phyloP scores from a whole-genome alignment of 1,140 invertebrate species.

The Chironomus tepperi region DNA sequence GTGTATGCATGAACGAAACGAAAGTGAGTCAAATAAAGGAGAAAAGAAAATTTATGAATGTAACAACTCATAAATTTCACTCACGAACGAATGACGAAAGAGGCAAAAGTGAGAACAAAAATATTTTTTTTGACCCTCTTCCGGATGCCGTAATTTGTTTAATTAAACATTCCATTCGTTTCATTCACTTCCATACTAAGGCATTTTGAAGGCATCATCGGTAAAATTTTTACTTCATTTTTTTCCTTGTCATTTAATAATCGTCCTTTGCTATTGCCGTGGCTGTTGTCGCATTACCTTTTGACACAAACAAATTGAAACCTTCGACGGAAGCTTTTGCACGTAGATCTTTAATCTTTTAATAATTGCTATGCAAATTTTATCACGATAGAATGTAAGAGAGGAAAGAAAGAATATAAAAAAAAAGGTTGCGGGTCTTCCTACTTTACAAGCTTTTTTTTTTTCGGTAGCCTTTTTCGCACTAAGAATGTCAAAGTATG shows the following conservation, averaged over 20 bases:
- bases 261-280: neutral
- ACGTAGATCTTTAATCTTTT: neutral
- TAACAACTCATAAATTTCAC: neutral
- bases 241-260: neutral
- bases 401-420: neutral
- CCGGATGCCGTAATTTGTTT: neutral
- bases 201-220: neutral
- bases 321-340: neutral
- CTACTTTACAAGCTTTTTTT: no score
- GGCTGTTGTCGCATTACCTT: neutral
- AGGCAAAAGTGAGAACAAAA: neutral
- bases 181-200: neutral
- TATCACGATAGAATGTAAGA: neutral
- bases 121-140: neutral
- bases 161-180: neutral
- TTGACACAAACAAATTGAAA: neutral
- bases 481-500: no score
- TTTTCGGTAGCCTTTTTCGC: neutral
- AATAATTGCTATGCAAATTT: slow-evolving; percentile 9
- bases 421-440: no score
- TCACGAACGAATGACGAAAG: neutral
- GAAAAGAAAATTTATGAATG: neutral
- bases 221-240: neutral
- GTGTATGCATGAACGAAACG: neutral
- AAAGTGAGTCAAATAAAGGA: neutral